Evolutionary conservation across 2,113 vertebrate genomes (phyloP).

Genomic region (Microtus oregoni): DNA sequence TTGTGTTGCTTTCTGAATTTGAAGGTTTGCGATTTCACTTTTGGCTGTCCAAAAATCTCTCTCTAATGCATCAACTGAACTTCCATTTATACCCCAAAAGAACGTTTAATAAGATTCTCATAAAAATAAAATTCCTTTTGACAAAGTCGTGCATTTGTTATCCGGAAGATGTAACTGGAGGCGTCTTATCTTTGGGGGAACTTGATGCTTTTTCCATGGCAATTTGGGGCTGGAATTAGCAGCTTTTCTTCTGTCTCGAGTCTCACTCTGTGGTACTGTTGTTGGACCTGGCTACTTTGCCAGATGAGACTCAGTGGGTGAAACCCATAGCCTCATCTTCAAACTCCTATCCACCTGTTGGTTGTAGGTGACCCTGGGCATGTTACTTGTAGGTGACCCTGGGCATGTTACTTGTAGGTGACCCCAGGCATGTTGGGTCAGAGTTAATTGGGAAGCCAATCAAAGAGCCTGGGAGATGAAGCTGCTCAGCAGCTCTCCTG

Average conservation of each 20-base stretch:
- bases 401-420: constrained; percentile 56
- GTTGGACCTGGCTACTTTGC: background rate
- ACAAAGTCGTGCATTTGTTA: constrained; percentile 9
- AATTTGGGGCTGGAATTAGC: background rate
- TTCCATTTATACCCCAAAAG: constrained; percentile 2
- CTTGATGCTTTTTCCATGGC: background rate
- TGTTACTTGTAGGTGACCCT: constrained; percentile 16
- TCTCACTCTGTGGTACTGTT: background rate
- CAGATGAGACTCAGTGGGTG: background rate
- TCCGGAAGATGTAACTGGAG: constrained; percentile 29
- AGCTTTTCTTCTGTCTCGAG: background rate
- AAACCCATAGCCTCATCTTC: background rate
- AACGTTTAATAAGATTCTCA: constrained; percentile 58
- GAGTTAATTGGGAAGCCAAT: constrained; percentile 22
- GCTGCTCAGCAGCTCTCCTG: background rate
- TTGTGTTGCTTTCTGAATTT: constrained; percentile 47
- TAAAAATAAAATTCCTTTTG: constrained; percentile 21
- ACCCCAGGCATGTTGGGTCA: background rate
- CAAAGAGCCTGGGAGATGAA: background rate
- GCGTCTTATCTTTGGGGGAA: background rate
- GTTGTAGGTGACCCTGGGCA: background rate
- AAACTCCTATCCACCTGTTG: constrained; percentile 68
- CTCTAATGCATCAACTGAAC: constrained; percentile 2
- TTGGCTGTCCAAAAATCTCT: constrained; percentile 43
- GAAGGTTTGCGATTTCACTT: constrained; percentile 51